phyloP scores from a whole-genome alignment of 2,797 vertebrate species.

The Lagorchestes hirsutus region DNA sequence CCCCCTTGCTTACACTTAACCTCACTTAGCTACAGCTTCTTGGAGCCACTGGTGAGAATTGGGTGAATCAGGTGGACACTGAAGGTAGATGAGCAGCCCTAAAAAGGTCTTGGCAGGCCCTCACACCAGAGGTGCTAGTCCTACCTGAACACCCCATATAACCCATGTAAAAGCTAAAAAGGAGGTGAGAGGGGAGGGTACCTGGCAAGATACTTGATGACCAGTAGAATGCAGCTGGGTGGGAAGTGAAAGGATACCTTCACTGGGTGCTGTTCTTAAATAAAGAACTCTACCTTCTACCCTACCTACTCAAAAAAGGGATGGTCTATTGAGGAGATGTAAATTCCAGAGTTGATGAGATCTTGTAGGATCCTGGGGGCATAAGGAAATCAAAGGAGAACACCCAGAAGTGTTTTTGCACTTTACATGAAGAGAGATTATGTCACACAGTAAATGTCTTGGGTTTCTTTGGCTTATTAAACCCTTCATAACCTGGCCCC shows the following conservation, averaged over 20 bases:
- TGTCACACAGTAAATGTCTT: background rate
- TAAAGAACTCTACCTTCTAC: background rate
- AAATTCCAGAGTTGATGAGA: background rate
- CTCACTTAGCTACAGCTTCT: background rate
- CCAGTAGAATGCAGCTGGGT: background rate
- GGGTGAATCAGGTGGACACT: background rate
- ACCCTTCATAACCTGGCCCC: background rate
- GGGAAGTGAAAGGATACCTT: background rate
- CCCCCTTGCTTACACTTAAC: background rate
- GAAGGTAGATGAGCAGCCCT: background rate
- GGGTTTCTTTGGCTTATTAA: background rate
- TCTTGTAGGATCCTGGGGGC: background rate
- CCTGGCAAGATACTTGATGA: background rate
- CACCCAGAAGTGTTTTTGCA: background rate
- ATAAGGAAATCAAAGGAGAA: background rate
- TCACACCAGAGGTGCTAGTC: background rate
- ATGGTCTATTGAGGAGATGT: background rate
- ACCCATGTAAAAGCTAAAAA: background rate
- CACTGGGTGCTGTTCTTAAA: background rate
- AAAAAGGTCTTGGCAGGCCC: background rate
- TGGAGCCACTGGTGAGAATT: background rate
- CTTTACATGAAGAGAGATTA: background rate
- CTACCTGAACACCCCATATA: background rate
- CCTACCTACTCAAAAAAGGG: background rate
- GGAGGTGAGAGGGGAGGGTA: background rate